A percentile compares a stretch with the other conserved stretches of the same genome.
Evolutionary conservation across 2,113 vertebrate species (phyloP).

Genomic region (Seriola rivoliana): DNA sequence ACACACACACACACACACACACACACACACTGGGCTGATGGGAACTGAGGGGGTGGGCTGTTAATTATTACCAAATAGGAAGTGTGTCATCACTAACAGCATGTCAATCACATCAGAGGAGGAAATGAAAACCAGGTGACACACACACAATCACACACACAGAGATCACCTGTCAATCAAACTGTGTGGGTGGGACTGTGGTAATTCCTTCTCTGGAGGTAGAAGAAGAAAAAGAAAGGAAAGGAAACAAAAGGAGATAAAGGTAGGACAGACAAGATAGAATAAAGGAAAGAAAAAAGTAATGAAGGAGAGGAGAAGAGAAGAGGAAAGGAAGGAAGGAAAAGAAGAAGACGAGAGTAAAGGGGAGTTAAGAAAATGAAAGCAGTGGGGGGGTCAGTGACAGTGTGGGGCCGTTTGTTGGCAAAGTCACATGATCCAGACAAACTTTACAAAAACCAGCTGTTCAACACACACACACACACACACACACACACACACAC

Average conservation of each 20-base stretch:
- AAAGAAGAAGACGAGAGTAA: neutral
- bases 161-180: conserved; percentile 24
- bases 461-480: conserved; percentile 24
- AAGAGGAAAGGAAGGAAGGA: no score
- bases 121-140: conserved; percentile 64
- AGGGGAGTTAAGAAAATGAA: conserved; percentile 23
- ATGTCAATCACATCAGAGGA: conserved; percentile 54
- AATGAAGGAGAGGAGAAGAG: neutral
- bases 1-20: neutral
- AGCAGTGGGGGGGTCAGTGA: conserved; percentile 14
- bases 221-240: no score
- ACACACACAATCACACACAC: conserved; percentile 17
- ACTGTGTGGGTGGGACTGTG: neutral
- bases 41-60: conserved; percentile 54
- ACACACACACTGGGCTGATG: neutral
- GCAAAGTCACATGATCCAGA: conserved; percentile 44
- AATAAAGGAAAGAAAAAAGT: neutral
- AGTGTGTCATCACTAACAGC: conserved; percentile 49
- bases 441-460: conserved; percentile 58
- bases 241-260: no score
- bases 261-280: no score
- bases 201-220: no score
- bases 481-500: conserved; percentile 2
- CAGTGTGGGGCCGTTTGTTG: conserved; percentile 19
- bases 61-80: conserved; percentile 65